Base-by-base conservation (phyloP, 2,797 vertebrate genomes). In the Phalloptychus januarius region DNA sequence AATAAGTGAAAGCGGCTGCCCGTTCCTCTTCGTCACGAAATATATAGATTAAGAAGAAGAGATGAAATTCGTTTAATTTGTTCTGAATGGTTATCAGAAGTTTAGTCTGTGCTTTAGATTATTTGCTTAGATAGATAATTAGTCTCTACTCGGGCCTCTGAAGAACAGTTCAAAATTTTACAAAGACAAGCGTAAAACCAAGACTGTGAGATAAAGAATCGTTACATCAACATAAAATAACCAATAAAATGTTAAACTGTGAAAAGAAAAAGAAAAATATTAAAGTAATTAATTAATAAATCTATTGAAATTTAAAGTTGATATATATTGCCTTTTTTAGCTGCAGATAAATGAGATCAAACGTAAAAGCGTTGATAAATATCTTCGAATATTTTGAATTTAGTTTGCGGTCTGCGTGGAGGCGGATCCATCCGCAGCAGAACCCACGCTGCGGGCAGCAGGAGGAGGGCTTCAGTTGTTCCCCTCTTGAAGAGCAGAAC, bases 371-470 rank as follows among this genome's bases (percentile, higher is more conserved):
- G 7, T 7, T 56, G 10, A 42, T 12, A 13, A 10, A 25, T 44
- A 1, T 31, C 20, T 42, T 6, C 7, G 11, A 5, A 58, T 58
- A 58, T 28, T 10, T 44, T 33, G 23, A 11, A 0, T 38, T 61
- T 31, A 13, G 40, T 42, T 12, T 25, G 23, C 13, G 11, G 40
- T 16, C 48, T 28, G 40, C 36, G 28, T 63, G 84, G 79, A 85
- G 80, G 86, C 77, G 86, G 86, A 82, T 75, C 83, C 71, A 58
- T 69, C 42, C 36, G 0, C 61, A 4, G 67, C 58, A 50, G 63
- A 23, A 12, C 12, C 3, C 38, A 36, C n/a, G 7, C 5, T 11
- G 4, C 7, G 2, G 11, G 31, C 36, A 38, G 18, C 6, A 18
- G 45, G 74, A 31, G 65, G 25, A 10, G 54, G 75, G 38, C 52